A percentile compares a stretch with the other conserved stretches of the same genome.
These are phyloP conservation scores for Dicycla oo DNA, from an alignment of 2,888 invertebrate genomes.

Conservation along the genomic window DNA sequence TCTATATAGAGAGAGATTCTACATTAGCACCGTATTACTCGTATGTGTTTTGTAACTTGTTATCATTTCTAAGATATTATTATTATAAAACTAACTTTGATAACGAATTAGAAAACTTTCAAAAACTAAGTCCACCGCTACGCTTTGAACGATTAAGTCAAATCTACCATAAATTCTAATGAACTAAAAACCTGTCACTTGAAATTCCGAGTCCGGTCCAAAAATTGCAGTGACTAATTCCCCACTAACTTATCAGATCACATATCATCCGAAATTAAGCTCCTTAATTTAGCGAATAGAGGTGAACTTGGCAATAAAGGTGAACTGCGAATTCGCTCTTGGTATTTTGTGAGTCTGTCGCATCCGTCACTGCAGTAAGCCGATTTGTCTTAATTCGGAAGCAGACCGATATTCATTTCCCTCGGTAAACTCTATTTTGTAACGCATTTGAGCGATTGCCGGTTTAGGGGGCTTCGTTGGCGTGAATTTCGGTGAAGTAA, in stretches of 20 bases:
- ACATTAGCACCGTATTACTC: not conserved
- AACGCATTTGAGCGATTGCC: conserved; percentile 72
- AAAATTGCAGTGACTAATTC: conserved; percentile 49
- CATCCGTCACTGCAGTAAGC: conserved; percentile 70
- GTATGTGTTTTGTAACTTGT: not conserved
- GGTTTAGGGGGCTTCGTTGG: conserved; percentile 54
- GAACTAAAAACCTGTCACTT: conserved; percentile 5
- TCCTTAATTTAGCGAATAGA: conserved; percentile 58
- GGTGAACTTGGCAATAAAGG: conserved; percentile 49
- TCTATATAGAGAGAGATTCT: not conserved
- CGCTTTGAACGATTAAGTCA: not conserved
- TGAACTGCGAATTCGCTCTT: conserved; percentile 61
- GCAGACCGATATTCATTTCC: conserved; percentile 74
- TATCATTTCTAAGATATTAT: not conserved
- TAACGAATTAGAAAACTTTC: not conserved
- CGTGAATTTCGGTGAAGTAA: conserved; percentile 40
- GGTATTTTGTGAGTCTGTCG: conserved; percentile 55
- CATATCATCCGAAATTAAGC: conserved; percentile 49
- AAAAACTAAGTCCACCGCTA: not conserved
- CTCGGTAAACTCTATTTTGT: conserved; percentile 72
- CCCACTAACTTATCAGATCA: conserved; percentile 45
- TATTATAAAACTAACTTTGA: not conserved
- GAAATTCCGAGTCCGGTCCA: conserved; percentile 18
- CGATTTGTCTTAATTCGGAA: conserved; percentile 78
- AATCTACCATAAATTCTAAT: conserved; percentile 12